Conservation (phyloP, 2,113 vertebrate genomes). For the Clarias batrachus region DNA sequence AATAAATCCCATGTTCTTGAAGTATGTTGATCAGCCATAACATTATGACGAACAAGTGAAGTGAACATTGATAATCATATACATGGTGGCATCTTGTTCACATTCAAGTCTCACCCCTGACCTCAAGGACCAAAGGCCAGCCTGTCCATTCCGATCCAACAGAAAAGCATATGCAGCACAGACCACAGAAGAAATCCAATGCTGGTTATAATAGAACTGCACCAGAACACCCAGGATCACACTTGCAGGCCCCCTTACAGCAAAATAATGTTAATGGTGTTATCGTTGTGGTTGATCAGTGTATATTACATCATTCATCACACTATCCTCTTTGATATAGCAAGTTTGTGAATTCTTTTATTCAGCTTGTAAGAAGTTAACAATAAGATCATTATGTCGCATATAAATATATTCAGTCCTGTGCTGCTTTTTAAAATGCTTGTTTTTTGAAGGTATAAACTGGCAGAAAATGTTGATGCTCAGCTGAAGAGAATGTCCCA, state of each 20-base stretch:
- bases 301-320: neutral
- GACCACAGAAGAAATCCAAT: no score
- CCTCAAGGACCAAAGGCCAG: no score
- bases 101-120: no score
- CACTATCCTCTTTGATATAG: neutral
- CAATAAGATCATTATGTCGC: neutral
- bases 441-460: constrained; percentile 76
- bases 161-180: no score
- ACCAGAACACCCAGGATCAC: no score
- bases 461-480: constrained; percentile 87
- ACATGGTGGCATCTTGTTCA: no score
- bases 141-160: no score
- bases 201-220: no score
- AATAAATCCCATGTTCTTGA: neutral
- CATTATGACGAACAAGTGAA: neutral
- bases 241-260: no score
- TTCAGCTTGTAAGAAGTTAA: neutral
- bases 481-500: constrained; percentile 89
- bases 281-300: no score
- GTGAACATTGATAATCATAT: no score
- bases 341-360: neutral
- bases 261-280: no score
- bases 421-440: neutral
- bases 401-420: neutral
- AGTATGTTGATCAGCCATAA: neutral